These are phyloP conservation scores for Pangasius larnaudii DNA, from an alignment of 2,797 vertebrate species.

Conservation along the genomic window DNA sequence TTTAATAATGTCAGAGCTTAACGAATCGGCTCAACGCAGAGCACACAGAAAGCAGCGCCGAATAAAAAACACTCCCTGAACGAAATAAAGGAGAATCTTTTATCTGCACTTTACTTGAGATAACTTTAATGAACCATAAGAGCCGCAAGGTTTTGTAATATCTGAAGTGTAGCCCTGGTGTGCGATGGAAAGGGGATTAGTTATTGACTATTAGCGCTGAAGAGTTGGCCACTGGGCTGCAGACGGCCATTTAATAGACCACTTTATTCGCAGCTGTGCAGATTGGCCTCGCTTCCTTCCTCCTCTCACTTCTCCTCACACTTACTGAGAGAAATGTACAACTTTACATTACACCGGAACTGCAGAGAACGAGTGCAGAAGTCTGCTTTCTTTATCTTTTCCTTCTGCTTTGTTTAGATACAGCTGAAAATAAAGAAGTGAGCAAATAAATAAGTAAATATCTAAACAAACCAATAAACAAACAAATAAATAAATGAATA, in stretches of 20 bases:
- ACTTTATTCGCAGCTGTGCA: conserved; percentile 12
- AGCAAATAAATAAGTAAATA: no score
- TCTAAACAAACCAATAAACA: no score
- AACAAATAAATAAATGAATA: no score
- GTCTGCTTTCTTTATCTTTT: neutral
- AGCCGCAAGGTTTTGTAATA: neutral
- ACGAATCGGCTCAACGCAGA: neutral
- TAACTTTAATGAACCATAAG: neutral
- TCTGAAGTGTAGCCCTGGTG: neutral
- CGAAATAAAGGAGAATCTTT: neutral
- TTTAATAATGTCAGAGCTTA: conserved; percentile 12
- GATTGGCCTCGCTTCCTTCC: neutral
- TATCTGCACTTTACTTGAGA: neutral
- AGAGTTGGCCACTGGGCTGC: neutral
- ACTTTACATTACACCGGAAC: neutral
- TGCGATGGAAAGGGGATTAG: neutral
- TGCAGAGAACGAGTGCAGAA: neutral
- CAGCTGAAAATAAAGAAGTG: no score
- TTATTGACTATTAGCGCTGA: neutral
- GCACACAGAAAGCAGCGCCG: neutral
- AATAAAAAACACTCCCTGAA: neutral
- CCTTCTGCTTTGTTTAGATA: neutral
- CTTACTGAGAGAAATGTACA: neutral
- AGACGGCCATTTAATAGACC: neutral
- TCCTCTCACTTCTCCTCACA: neutral